Percentiles rank a stretch among this genome's conserved stretches.
Conservation (phyloP, 2,797 vertebrate genomes). For the Tokudaia tokunoshimensis region DNA sequence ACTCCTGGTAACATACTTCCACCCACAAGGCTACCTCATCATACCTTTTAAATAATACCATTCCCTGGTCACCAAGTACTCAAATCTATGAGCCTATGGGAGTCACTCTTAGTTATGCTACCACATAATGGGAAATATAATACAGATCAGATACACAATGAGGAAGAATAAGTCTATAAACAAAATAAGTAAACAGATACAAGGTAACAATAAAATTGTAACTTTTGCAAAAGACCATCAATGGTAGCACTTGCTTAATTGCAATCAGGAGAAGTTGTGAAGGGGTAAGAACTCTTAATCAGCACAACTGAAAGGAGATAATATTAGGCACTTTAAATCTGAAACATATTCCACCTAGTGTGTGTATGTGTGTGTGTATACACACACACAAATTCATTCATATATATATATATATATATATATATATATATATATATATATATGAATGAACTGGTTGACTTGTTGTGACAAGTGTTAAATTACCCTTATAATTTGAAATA, state of each 20-base stretch:
- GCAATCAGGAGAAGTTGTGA: slow-evolving; percentile 73
- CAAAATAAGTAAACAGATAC: slow-evolving; percentile 74
- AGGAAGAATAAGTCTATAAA: not conserved
- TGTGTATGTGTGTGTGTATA: no score
- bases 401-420: no score
- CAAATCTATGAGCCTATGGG: not conserved
- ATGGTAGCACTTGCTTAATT: slow-evolving; percentile 65
- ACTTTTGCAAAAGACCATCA: slow-evolving; percentile 79
- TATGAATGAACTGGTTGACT: slow-evolving; percentile 10
- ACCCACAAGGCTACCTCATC: not conserved
- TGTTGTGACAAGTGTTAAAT: slow-evolving; percentile 64
- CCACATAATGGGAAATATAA: not conserved
- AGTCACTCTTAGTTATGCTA: not conserved
- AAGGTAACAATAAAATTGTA: slow-evolving; percentile 78
- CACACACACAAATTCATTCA: no score
- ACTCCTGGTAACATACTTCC: not conserved
- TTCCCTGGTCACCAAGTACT: not conserved
- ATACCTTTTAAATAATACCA: not conserved
- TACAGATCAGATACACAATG: not conserved
- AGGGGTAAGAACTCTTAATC: slow-evolving; percentile 69
- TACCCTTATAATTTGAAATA: slow-evolving; percentile 56
- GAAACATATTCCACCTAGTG: slow-evolving; percentile 26
- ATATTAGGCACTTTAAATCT: slow-evolving; percentile 43
- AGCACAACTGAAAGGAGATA: slow-evolving; percentile 78
- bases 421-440: not conserved